Evolutionary conservation across 2,113 vertebrate genomes (phyloP), one percentile per base, ranked within the genome.

Genomic region (Dasyprocta punctata): DNA sequence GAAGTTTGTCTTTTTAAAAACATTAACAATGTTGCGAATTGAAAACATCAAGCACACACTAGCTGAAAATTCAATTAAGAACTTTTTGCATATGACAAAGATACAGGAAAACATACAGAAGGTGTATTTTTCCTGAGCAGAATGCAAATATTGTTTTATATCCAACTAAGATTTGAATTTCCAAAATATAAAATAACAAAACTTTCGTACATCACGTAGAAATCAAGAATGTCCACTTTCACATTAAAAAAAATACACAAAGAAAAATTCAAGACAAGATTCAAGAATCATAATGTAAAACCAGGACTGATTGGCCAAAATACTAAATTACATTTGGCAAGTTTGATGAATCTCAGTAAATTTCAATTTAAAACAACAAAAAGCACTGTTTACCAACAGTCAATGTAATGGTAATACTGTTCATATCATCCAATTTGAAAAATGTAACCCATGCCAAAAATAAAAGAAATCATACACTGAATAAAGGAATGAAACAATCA

Each of bases 141-240:
- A 97, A 90, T 90, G 30, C 80, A 95, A 94, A 95, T n/a, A 92
- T 87, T 92, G 92, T 97, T 91, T 96, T 93, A 28, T 94, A 97
- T 77, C 86, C 94, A 94, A 96, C 73, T 89, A 97, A 97, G 54
- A 60, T 96, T 67, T 95, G 73, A 92, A 78, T 92, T 95, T 86
- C 80, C 56, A 81, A 83, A 98, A 93, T 84, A 67, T 86, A 96
- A 97, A 91, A 95, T 89, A 86, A 16, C 86, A 92, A 92, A 58
- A 67, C 58, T 98, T 95, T 97, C 95, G 58, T 81, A 89, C 3
- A 87, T 63, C 89, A 96, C 77, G 92, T n/a, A 92, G 90, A 97
- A 97, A 97, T 65, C 49, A 96, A 60, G 90, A 97, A 95, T 90
- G 90, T 90, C 69, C 54, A 73, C 49, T 36, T 97, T 97, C 38